Conservation (phyloP, 2,113 vertebrate genomes). For the Triplophysa siluroides region DNA sequence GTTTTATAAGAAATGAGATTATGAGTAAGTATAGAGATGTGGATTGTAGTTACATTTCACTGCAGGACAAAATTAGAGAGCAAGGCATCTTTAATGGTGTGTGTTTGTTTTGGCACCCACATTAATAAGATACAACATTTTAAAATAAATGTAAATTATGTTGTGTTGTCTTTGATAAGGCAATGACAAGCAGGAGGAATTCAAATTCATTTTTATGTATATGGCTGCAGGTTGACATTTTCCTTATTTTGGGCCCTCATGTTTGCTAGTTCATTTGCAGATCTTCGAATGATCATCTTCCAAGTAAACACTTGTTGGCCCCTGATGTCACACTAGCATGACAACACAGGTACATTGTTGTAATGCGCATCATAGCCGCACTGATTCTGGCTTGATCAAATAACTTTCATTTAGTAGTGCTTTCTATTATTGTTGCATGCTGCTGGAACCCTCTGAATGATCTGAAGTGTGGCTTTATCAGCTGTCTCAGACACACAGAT, state of each 20-base stretch:
- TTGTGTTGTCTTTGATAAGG: too few relatives aligned
- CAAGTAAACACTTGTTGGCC: conserved; percentile 11
- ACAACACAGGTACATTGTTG: conserved; percentile 29
- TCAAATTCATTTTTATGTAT: conserved; percentile 14
- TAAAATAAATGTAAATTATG: too few relatives aligned
- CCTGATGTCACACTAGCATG: conserved; percentile 50
- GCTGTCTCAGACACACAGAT: conserved; percentile 22
- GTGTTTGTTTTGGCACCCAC: too few relatives aligned
- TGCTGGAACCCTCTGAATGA: conserved; percentile 44
- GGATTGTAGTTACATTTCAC: background rate
- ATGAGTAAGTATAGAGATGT: background rate
- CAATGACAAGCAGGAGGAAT: background rate
- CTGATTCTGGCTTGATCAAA: conserved; percentile 30
- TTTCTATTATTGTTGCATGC: conserved; percentile 48
- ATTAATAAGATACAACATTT: too few relatives aligned
- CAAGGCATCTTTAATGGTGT: too few relatives aligned
- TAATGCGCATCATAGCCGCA: conserved; percentile 26
- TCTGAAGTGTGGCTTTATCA: conserved; percentile 51
- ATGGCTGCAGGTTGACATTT: background rate
- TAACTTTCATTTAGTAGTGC: conserved; percentile 40
- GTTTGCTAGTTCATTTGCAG: background rate
- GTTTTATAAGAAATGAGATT: background rate
- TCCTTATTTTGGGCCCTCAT: background rate
- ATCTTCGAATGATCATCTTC: background rate
- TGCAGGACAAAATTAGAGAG: too few relatives aligned